Evolutionary conservation across 2,113 vertebrate species (phyloP).

Genomic region (Aspidoscelis tigris): DNA sequence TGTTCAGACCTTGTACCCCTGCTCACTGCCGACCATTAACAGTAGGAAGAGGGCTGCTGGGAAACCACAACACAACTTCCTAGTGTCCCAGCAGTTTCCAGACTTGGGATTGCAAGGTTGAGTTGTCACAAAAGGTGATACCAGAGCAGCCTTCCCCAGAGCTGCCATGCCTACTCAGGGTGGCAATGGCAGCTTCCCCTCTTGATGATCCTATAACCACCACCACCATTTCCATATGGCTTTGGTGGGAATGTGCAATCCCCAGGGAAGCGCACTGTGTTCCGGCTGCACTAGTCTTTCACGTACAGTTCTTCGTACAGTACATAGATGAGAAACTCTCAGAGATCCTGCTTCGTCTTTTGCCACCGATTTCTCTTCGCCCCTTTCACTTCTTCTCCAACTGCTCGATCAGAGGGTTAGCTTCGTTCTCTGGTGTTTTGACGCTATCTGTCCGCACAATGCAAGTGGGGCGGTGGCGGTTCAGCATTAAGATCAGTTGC

Average conservation of each 20-base stretch:
- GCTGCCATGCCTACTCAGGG: conserved; percentile 21
- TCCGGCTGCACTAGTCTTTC: conserved; percentile 61
- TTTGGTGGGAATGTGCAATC: conserved; percentile 62
- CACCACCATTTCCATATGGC: conserved; percentile 45
- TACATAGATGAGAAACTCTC: conserved; percentile 67
- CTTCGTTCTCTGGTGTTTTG: conserved; percentile 88
- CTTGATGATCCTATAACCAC: conserved; percentile 54
- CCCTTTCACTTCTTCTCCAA: conserved; percentile 85
- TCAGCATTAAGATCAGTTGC: conserved; percentile 95
- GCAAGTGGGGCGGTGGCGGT: conserved; percentile 93
- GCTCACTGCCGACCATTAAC: rapidly evolving
- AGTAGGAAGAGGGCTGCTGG: conserved; percentile 12
- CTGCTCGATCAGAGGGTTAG: conserved; percentile 88
- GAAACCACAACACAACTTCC: conserved; percentile 10
- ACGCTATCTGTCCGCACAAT: conserved; percentile 94
- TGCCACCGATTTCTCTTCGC: conserved; percentile 63
- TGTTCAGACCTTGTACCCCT: conserved; percentile 13
- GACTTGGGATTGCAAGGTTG: neutral
- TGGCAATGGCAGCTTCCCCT: conserved; percentile 49
- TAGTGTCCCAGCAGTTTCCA: neutral
- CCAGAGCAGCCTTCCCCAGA: conserved; percentile 40
- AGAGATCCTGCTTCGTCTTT: conserved; percentile 56
- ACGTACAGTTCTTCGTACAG: conserved; percentile 66
- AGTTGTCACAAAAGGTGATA: conserved; percentile 46
- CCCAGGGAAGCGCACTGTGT: conserved; percentile 57